Evolutionary conservation across 2,797 vertebrate genomes (phyloP).

Genomic region (Octomys mimax): DNA sequence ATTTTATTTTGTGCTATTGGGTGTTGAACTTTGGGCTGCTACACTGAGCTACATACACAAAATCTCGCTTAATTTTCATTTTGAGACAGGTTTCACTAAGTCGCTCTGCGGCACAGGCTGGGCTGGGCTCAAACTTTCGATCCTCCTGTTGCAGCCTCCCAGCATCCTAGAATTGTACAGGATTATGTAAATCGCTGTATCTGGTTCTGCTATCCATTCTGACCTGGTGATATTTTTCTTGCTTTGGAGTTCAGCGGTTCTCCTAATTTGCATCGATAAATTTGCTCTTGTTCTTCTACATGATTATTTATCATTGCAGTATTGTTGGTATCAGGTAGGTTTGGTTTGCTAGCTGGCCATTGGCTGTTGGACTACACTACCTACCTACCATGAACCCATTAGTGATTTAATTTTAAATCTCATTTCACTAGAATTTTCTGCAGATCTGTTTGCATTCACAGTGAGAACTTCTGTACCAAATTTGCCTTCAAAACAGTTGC

Average conservation of each 20-base stretch:
- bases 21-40: neutral
- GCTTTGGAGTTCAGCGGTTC: neutral
- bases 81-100: neutral
- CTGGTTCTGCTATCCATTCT: neutral
- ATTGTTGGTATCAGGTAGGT: neutral
- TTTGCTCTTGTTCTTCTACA: neutral
- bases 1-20: neutral
- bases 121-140: neutral
- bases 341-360: neutral
- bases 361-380: neutral
- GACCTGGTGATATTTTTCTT: neutral
- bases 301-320: neutral
- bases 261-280: neutral
- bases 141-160: neutral
- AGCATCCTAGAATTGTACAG: neutral
- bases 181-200: too few relatives aligned
- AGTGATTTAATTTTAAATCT: neutral
- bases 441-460: neutral
- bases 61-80: neutral
- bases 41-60: neutral
- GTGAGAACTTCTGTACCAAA: neutral
- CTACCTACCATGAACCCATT: neutral
- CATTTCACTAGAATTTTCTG: neutral
- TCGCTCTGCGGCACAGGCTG: neutral
- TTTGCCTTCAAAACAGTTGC: neutral